Conservation (phyloP, 2,888 invertebrate species). For the Autographa pulchrina region DNA sequence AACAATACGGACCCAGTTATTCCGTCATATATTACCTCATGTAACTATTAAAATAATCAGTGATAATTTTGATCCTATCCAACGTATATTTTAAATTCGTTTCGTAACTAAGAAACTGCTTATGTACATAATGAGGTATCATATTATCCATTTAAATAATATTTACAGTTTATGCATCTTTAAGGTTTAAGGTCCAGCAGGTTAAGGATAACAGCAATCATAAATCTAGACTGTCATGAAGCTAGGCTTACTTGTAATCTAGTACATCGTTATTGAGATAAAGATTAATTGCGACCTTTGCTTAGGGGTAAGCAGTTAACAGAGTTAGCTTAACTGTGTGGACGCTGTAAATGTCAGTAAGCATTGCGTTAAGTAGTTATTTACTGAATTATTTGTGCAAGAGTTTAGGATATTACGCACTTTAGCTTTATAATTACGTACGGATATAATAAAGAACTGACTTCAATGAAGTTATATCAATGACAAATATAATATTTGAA, state of each 20-base stretch:
- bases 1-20: too few species aligned
- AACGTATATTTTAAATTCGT: too few species aligned
- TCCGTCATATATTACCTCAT: too few species aligned
- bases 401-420: neutral
- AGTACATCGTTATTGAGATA: slow-evolving; percentile 36
- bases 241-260: slow-evolving; percentile 33
- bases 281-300: slow-evolving; percentile 35
- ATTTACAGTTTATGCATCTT: slow-evolving; percentile 25
- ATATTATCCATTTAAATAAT: neutral
- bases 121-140: too few species aligned
- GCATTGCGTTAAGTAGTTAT: neutral
- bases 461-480: too few species aligned
- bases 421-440: too few species aligned
- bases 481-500: too few species aligned
- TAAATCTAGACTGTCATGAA: slow-evolving; percentile 35
- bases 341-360: neutral
- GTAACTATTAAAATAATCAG: too few species aligned
- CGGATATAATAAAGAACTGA: too few species aligned
- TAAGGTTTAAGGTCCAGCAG: too few species aligned
- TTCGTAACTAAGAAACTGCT: too few species aligned
- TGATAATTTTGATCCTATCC: too few species aligned
- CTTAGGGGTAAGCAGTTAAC: slow-evolving; percentile 11
- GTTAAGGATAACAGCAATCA: slow-evolving; percentile 54
- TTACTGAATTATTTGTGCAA: neutral
- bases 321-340: neutral